Evolutionary conservation across 2,797 vertebrate species (phyloP).

Genomic region (Mallotus villosus): DNA sequence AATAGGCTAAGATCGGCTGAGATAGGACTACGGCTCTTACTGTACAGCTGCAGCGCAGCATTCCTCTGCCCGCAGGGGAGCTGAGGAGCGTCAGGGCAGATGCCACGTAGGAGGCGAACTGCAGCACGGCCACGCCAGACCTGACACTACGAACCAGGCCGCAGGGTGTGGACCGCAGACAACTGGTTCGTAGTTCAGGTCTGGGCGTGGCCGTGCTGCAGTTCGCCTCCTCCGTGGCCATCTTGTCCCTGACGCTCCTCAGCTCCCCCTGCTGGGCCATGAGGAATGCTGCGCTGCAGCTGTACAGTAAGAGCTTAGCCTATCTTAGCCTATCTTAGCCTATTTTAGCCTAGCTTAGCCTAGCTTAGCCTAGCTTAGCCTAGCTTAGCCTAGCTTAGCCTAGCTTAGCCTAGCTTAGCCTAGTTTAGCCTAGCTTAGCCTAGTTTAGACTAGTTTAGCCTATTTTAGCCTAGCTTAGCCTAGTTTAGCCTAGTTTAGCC

Average conservation of each 20-base stretch:
- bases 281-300: conserved; percentile 90
- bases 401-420: too few species aligned
- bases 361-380: background rate
- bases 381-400: background rate
- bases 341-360: background rate
- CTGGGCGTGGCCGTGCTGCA: conserved; percentile 76
- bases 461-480: too few species aligned
- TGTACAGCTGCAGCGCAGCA: conserved; percentile 89
- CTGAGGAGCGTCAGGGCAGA: conserved; percentile 77
- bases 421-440: background rate
- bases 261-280: conserved; percentile 88
- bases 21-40: too few species aligned
- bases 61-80: conserved; percentile 91
- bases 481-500: background rate
- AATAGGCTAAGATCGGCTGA: too few species aligned
- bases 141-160: conserved; percentile 79
- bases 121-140: conserved; percentile 75
- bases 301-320: conserved; percentile 91
- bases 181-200: conserved; percentile 78
- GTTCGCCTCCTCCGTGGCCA: conserved; percentile 71
- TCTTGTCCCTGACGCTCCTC: conserved; percentile 77
- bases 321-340: too few species aligned
- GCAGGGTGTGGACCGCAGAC: too few species aligned
- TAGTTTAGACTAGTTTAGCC: background rate
- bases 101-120: conserved; percentile 72